Evolutionary conservation across 2,888 invertebrate genomes (phyloP).

Genomic region (Encarsia formosa): DNA sequence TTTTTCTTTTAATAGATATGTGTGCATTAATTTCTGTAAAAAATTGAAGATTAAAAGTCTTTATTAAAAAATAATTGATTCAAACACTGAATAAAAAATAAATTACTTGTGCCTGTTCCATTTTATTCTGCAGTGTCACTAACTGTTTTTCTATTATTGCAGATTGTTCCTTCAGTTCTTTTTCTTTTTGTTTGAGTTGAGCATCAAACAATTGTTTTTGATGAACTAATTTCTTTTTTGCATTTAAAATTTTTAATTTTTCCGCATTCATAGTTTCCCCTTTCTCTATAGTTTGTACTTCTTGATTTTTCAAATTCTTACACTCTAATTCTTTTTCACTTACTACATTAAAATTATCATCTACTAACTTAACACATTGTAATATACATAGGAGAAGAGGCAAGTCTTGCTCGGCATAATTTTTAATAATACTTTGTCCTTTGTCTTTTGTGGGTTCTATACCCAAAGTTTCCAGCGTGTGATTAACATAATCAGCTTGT

Average conservation of each 20-base stretch:
- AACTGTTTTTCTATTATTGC: conserved; percentile 39
- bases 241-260: conserved; percentile 27
- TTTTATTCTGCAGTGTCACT: conserved; percentile 36
- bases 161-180: conserved; percentile 38
- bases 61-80: too few species aligned
- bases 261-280: conserved; percentile 17
- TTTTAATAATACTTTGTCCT: conserved; percentile 39
- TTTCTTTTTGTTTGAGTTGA: conserved; percentile 40
- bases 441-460: conserved; percentile 37
- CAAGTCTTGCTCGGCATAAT: conserved; percentile 38
- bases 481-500: conserved; percentile 43
- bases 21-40: conserved; percentile 38
- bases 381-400: conserved; percentile 45
- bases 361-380: conserved; percentile 31
- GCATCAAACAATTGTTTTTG: conserved; percentile 40
- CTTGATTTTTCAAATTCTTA: conserved; percentile 16
- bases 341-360: conserved; percentile 7
- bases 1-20: conserved; percentile 38
- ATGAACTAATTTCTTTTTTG: conserved; percentile 38
- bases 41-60: too few species aligned
- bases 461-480: conserved; percentile 45
- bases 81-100: conserved; percentile 9
- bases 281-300: conserved; percentile 25
- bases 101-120: conserved; percentile 41
- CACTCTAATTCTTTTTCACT: not conserved